Base-by-base conservation (phyloP, 2,113 vertebrate genomes). In the Elachura formosa region DNA sequence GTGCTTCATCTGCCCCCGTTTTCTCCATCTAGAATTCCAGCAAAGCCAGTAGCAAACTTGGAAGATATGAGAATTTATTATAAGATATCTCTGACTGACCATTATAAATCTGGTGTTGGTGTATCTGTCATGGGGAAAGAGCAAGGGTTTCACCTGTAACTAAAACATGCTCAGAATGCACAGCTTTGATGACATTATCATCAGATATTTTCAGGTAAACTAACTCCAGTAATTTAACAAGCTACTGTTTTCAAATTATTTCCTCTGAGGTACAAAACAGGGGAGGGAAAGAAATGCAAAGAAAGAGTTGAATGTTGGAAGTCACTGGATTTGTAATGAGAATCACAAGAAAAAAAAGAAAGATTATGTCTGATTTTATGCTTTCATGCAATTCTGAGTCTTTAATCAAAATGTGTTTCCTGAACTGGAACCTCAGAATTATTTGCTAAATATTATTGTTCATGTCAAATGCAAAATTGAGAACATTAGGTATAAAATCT, bases 391-490 rank as follows among this genome's bases (percentile, higher is more conserved):
- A 52, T 41, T 66, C 72, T n/a, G n/a, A 80, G 28, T 67, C 48
- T 93, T 77, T 94, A 88, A 95, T 93, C 68, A 84, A 81, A 89
- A 90, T 15, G 61, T 26, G n/a, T 56, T 87, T 93, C 64, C 72
- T 89, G 66, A 93, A 76, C 73, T 73, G 73, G 84, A 89, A 93
- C 67, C n/a, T 80, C 55, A 22, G 22, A 93, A 80, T 92, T 82
- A 78, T 87, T 91, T 91, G 55, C 49, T 51, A 55, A 83, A 46
- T 68, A 67, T 55, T 87, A 68, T 69, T 94, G 80, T 71, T 85
- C 62, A 11, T 64, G 55, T 89, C 63, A 91, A 72, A 83, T 34
- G 25, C 67, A 43, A 90, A 87, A 93, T 43, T 29, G 63, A 89
- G 31, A 61, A 67, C 46, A 73, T 71, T 67, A 77, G 66, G 13